These are phyloP conservation scores for Thalassarche chlororhynchos DNA, from an alignment of 2,113 vertebrate genomes.

Conservation along the genomic window DNA sequence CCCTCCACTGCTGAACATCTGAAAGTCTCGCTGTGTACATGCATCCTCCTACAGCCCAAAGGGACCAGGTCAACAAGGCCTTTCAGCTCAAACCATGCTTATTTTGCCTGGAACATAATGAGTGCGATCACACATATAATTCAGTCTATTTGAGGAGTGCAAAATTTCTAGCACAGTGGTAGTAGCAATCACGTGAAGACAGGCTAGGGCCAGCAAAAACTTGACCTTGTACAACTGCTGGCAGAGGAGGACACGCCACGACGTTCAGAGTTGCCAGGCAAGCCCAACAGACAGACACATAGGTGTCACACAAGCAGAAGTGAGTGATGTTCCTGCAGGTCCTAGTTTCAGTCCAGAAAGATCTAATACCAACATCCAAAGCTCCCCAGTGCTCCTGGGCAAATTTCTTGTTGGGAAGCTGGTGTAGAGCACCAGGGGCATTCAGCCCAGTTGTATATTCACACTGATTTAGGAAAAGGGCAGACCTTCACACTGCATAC, in stretches of 20 bases:
- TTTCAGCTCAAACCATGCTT: background rate
- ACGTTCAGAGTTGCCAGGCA: background rate
- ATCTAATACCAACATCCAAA: background rate
- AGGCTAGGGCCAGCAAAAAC: background rate
- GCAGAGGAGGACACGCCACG: background rate
- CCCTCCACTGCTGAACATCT: background rate
- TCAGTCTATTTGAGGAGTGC: background rate
- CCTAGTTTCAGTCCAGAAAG: background rate
- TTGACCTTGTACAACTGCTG: background rate
- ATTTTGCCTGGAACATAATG: background rate
- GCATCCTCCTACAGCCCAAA: background rate
- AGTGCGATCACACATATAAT: background rate
- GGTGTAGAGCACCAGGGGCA: background rate
- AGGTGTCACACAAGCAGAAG: background rate
- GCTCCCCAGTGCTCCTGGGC: background rate
- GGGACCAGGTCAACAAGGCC: background rate
- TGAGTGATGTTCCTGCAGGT: background rate
- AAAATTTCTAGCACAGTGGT: background rate
- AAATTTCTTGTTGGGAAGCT: background rate
- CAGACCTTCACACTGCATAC: background rate
- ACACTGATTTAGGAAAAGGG: background rate
- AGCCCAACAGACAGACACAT: background rate
- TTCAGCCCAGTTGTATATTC: background rate
- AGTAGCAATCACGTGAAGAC: background rate
- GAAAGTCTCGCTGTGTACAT: background rate